Conservation (phyloP, 2,888 invertebrate species). For the Eupithecia vulgata region DNA sequence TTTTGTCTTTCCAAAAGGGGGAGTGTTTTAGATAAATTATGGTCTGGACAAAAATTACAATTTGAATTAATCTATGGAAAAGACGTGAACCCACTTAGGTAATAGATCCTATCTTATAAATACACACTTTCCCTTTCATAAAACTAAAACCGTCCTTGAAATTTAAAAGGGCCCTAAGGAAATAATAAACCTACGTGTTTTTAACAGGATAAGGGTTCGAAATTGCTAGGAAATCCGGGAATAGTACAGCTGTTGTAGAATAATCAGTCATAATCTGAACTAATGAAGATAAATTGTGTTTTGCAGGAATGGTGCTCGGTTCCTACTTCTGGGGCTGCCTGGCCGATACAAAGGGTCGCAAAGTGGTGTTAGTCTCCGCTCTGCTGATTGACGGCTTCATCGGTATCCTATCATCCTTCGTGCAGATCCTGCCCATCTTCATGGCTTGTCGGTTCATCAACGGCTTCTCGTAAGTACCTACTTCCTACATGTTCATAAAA, state of each 20-base stretch:
- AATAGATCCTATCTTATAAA: too few species aligned
- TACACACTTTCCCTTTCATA: not conserved
- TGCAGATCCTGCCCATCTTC: slow-evolving; percentile 89
- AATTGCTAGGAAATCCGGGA: too few species aligned
- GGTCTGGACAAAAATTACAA: not conserved
- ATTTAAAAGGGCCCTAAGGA: not conserved
- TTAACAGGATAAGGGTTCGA: too few species aligned
- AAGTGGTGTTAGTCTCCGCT: slow-evolving; percentile 88
- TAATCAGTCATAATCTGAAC: too few species aligned
- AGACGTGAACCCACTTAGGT: not conserved
- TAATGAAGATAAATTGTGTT: not conserved
- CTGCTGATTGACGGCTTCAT: slow-evolving; percentile 89
- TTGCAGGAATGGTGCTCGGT: slow-evolving; percentile 90
- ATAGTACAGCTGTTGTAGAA: too few species aligned
- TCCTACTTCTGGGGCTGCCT: slow-evolving; percentile 94
- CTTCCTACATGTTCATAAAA: not conserved
- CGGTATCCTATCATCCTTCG: slow-evolving; percentile 89
- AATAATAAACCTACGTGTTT: too few species aligned
- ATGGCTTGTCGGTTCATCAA: slow-evolving; percentile 89
- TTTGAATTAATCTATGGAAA: not conserved
- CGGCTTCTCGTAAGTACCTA: slow-evolving; percentile 89
- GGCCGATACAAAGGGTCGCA: slow-evolving; percentile 92
- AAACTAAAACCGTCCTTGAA: not conserved
- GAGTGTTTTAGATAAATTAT: not conserved
- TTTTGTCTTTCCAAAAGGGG: not conserved